phyloP scores from a whole-genome alignment of 1,140 invertebrate species.

The Tetraneura akinire region DNA sequence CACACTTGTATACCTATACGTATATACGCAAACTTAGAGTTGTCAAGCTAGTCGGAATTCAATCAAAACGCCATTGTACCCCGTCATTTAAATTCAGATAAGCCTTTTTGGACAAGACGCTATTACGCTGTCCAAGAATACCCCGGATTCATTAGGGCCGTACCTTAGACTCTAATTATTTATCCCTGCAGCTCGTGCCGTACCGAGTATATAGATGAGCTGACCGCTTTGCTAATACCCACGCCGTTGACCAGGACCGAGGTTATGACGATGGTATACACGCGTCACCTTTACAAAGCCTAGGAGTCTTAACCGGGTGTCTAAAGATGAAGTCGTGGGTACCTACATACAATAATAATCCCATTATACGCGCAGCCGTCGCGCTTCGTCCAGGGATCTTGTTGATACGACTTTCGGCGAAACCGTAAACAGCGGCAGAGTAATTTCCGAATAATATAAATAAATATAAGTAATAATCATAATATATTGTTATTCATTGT shows the following conservation, averaged over 20 bases:
- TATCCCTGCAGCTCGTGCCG: background rate
- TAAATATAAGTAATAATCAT: background rate
- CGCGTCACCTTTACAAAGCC: constrained; percentile 28
- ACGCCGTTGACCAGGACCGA: background rate
- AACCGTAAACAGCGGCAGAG: background rate
- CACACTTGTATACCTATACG: background rate
- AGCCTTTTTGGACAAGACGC: constrained; percentile 50
- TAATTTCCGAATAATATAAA: background rate
- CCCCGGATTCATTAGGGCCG: constrained; percentile 6
- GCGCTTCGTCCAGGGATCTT: background rate
- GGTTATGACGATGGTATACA: background rate
- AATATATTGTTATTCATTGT: no score
- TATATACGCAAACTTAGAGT: background rate
- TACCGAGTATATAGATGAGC: constrained; percentile 15
- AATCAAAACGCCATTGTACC: constrained; percentile 31
- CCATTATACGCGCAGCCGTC: background rate
- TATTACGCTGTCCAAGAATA: constrained; percentile 43
- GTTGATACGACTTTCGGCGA: background rate
- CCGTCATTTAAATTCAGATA: constrained; percentile 45
- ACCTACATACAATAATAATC: constrained; percentile 33
- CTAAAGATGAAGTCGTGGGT: background rate
- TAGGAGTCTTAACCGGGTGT: constrained; percentile 42
- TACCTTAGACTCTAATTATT: constrained; percentile 44
- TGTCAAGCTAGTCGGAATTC: constrained; percentile 39
- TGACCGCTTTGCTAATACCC: background rate